Percentiles rank a stretch among this genome's conserved stretches.
Evolutionary conservation across 2,113 vertebrate species (phyloP).

Genomic region (Takifugu bimaculatus): DNA sequence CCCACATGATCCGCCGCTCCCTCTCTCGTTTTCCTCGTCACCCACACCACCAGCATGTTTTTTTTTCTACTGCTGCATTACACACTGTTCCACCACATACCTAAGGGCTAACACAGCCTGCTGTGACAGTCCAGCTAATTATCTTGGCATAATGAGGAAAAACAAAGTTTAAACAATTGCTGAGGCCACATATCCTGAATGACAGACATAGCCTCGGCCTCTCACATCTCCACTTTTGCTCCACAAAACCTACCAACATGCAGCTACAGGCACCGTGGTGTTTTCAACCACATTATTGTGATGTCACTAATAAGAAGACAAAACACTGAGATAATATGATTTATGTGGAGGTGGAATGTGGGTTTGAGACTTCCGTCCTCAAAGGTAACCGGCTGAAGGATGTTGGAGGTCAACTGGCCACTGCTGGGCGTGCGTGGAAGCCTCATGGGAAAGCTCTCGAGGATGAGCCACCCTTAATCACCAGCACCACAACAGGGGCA

Average conservation of each 20-base stretch:
- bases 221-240: too few species aligned
- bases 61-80: constrained; percentile 29
- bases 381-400: constrained; percentile 32
- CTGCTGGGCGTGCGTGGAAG: constrained; percentile 19
- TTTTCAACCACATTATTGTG: too few species aligned
- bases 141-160: constrained; percentile 49
- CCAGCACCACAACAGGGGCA: constrained; percentile 27
- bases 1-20: constrained; percentile 46
- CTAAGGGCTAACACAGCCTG: constrained; percentile 33
- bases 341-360: background rate
- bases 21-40: constrained; percentile 30
- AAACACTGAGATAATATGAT: background rate
- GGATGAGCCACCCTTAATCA: constrained; percentile 46
- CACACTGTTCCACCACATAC: constrained; percentile 33
- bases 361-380: constrained; percentile 23
- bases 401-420: constrained; percentile 40
- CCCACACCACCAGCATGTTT: constrained; percentile 32
- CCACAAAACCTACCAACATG: too few species aligned
- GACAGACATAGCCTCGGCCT: constrained; percentile 7
- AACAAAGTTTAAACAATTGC: constrained; percentile 47
- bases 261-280: too few species aligned
- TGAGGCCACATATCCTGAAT: constrained; percentile 17
- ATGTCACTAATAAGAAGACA: too few species aligned
- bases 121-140: constrained; percentile 50
- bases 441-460: constrained; percentile 37